These are phyloP conservation scores for Drosophila cardini DNA, from an alignment of 1,140 invertebrate genomes.

Conservation along the genomic window DNA sequence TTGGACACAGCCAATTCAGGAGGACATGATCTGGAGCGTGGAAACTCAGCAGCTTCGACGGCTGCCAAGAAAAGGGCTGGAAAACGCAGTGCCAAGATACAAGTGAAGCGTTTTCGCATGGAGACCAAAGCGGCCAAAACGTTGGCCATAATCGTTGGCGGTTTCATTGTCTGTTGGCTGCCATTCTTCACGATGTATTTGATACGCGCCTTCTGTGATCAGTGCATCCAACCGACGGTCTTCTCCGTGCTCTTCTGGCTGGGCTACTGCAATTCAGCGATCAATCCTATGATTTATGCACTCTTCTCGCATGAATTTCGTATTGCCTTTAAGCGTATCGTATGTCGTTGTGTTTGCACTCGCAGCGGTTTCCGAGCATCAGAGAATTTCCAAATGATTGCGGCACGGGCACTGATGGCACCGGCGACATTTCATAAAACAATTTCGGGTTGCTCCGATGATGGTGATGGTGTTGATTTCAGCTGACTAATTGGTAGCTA, in stretches of 20 bases:
- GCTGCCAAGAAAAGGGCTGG: conserved; percentile 84
- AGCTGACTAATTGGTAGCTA: conserved; percentile 81
- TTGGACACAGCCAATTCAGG: conserved; percentile 43
- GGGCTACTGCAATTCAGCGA: conserved; percentile 96
- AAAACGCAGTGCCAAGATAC: conserved; percentile 85
- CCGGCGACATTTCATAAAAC: conserved; percentile 83
- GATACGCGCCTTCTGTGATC: conserved; percentile 89
- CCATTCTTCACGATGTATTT: conserved; percentile 96
- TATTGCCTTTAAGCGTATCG: conserved; percentile 92
- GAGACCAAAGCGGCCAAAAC: conserved; percentile 96
- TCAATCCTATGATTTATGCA: conserved; percentile 95
- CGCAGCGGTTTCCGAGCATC: conserved; percentile 81
- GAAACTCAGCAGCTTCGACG: conserved; percentile 39
- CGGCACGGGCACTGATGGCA: conserved; percentile 77
- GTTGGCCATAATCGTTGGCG: conserved; percentile 95
- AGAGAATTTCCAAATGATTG: conserved; percentile 84
- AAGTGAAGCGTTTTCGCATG: conserved; percentile 88
- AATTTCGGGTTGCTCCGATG: conserved; percentile 82
- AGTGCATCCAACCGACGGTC: conserved; percentile 89
- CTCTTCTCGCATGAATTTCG: conserved; percentile 94
- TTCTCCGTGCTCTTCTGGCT: conserved; percentile 95
- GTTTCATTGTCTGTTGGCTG: conserved; percentile 95
- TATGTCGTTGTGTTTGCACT: conserved; percentile 86
- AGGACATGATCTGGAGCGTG: conserved; percentile 52
- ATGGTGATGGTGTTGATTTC: conserved; percentile 78